These are phyloP conservation scores for Diadumene lineata DNA, from an alignment of 92 coral and sea anemone species.

Conservation along the genomic window DNA sequence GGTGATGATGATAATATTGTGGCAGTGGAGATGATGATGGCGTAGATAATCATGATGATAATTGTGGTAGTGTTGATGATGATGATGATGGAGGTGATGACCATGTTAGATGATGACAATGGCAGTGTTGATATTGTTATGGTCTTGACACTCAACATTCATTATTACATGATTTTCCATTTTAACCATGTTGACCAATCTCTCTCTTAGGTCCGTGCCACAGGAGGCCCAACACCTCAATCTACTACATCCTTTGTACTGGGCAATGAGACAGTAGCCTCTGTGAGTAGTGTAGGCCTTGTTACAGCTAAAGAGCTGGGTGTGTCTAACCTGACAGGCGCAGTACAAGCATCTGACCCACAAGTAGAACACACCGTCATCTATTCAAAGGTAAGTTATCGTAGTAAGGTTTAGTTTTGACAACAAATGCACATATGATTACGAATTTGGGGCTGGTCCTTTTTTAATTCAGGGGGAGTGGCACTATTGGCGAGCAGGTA, in stretches of 20 bases:
- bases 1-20: not conserved
- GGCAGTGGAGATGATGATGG: not conserved
- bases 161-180: too few species aligned
- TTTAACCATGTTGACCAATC: not conserved
- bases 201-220: slow-evolving; percentile 73
- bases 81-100: slow-evolving; percentile 32
- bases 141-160: too few species aligned
- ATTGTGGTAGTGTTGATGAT: too few species aligned
- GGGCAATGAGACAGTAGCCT: slow-evolving; percentile 82
- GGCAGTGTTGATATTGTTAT: not conserved
- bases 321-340: slow-evolving; percentile 85
- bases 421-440: too few species aligned
- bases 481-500: too few species aligned
- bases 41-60: not conserved
- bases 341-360: slow-evolving; percentile 86
- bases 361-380: slow-evolving; percentile 73
- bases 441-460: too few species aligned
- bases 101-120: slow-evolving; percentile 83
- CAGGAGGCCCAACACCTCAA: slow-evolving; percentile 99
- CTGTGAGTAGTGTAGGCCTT: slow-evolving; percentile 88
- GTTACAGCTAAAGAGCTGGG: slow-evolving; percentile 82
- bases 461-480: too few species aligned
- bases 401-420: too few species aligned
- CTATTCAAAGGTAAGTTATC: slow-evolving; percentile 87
- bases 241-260: slow-evolving; percentile 80